These are phyloP conservation scores for Champsocephalus esox DNA, from an alignment of 2,797 vertebrate genomes.

Conservation along the genomic window DNA sequence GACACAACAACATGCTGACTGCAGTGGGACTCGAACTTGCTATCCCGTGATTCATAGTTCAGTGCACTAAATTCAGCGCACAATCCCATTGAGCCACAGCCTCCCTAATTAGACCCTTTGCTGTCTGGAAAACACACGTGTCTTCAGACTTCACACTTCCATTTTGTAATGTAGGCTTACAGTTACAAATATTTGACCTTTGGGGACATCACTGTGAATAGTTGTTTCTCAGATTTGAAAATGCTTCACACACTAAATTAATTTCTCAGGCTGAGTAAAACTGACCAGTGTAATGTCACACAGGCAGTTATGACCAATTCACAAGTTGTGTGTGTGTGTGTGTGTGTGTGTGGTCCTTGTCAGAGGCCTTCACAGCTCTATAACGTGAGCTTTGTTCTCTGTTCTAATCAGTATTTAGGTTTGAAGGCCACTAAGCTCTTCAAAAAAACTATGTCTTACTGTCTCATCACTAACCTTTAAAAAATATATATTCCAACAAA, in stretches of 20 bases:
- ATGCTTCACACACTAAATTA: background rate
- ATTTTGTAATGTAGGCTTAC: background rate
- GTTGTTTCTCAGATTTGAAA: background rate
- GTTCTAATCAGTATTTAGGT: constrained; percentile 13
- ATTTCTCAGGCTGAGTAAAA: background rate
- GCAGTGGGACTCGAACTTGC: too few species aligned
- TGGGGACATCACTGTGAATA: background rate
- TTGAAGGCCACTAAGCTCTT: constrained; percentile 8
- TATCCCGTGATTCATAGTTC: too few species aligned
- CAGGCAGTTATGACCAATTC: background rate
- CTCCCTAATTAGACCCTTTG: background rate
- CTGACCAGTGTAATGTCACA: background rate
- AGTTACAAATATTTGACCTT: background rate
- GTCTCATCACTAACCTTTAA: background rate
- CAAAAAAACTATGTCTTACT: background rate
- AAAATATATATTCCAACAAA: too few species aligned
- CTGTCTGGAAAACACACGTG: background rate
- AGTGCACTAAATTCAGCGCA: too few species aligned
- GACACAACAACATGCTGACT: too few species aligned
- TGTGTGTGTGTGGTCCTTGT: background rate
- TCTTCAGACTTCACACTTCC: background rate
- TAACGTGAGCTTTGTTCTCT: constrained; percentile 19
- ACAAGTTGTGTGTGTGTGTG: background rate
- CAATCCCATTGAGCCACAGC: too few species aligned
- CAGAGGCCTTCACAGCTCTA: constrained; percentile 16